These are phyloP conservation scores for Tachina fera DNA, from an alignment of 2,888 invertebrate genomes.

Conservation along the genomic window DNA sequence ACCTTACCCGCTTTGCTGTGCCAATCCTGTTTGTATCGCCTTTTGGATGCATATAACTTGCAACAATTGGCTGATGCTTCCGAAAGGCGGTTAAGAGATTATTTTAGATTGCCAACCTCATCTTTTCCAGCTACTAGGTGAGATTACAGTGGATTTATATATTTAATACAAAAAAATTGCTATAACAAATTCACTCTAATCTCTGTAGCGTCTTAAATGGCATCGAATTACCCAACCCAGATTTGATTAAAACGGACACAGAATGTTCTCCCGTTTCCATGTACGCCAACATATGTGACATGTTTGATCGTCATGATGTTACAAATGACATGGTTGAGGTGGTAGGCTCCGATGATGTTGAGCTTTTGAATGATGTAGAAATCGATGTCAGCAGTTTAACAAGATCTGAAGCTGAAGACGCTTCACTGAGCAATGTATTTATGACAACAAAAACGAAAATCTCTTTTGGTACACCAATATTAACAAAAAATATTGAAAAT, in stretches of 20 bases:
- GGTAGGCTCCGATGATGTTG: constrained; percentile 74
- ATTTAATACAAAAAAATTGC: constrained; percentile 11
- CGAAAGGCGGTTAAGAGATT: constrained; percentile 76
- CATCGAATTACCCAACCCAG: constrained; percentile 39
- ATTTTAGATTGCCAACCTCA: constrained; percentile 69
- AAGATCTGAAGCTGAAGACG: constrained; percentile 76
- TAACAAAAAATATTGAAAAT: constrained; percentile 18
- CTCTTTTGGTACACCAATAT: constrained; percentile 31
- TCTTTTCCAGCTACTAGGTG: constrained; percentile 62
- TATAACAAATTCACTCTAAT: constrained; percentile 74
- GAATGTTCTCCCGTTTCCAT: constrained; percentile 71
- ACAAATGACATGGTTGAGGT: constrained; percentile 74
- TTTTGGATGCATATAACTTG: constrained; percentile 78
- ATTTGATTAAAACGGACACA: constrained; percentile 66
- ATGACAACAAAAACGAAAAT: constrained; percentile 50
- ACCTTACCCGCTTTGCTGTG: constrained; percentile 77
- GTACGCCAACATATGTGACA: constrained; percentile 77
- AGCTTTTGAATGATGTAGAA: constrained; percentile 75
- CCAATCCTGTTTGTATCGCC: constrained; percentile 77
- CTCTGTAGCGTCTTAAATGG: constrained; percentile 71
- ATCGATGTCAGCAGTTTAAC: constrained; percentile 78
- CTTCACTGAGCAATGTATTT: constrained; percentile 74
- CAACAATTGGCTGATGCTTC: constrained; percentile 78
- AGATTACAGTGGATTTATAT: constrained; percentile 72
- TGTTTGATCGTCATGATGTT: constrained; percentile 76